Evolutionary conservation across 2,113 vertebrate genomes (phyloP).

Genomic region (Tangachromis dhanisi): DNA sequence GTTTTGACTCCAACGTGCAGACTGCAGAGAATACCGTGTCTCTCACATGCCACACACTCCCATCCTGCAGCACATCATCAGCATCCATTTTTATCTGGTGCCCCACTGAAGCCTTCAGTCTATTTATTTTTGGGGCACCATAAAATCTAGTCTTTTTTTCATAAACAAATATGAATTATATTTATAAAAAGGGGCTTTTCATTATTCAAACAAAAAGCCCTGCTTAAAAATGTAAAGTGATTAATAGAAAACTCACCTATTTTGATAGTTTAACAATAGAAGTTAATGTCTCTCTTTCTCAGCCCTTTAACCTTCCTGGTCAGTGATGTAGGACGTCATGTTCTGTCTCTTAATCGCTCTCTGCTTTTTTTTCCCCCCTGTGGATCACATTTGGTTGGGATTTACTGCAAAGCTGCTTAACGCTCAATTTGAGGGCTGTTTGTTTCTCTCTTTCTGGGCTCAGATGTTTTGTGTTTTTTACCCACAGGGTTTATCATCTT

Average conservation of each 20-base stretch:
- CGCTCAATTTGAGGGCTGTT: slow-evolving; percentile 12
- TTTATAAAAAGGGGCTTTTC: not conserved
- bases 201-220: not conserved
- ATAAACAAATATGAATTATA: not conserved
- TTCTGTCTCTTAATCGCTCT: slow-evolving; percentile 21
- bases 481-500: not conserved
- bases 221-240: not conserved
- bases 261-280: not conserved
- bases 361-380: not conserved
- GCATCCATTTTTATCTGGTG: not conserved
- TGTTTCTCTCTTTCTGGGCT: slow-evolving; percentile 25
- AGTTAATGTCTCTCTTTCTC: not conserved
- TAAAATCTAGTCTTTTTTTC: accelerated
- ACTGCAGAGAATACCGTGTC: slow-evolving; percentile 17
- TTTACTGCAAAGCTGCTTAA: slow-evolving; percentile 62
- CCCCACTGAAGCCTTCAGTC: not conserved
- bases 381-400: slow-evolving; percentile 36
- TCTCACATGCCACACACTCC: not conserved
- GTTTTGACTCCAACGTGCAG: slow-evolving; percentile 23
- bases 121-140: not conserved
- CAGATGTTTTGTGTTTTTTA: not conserved
- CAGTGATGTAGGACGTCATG: slow-evolving; percentile 11
- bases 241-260: not conserved
- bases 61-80: not conserved
- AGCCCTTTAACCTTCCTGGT: not conserved